A percentile compares a stretch with the other conserved stretches of the same genome.
These are phyloP conservation scores for Propsilocerus akamusi DNA, from an alignment of 1,140 invertebrate genomes.

Conservation along the genomic window DNA sequence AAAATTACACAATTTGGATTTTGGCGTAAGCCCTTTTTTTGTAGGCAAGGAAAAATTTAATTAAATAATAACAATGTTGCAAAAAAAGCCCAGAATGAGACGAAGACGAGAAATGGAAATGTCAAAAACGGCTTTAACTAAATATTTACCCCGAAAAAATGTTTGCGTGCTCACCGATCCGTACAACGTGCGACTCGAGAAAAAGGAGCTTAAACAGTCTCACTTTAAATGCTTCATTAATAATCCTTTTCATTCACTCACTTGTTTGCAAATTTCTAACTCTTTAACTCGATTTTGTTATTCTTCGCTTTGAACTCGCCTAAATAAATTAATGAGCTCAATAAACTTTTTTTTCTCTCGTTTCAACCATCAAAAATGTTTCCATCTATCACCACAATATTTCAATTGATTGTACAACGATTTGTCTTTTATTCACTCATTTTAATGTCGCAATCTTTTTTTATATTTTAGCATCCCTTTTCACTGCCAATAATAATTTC, in stretches of 20 bases:
- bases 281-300: too few species aligned
- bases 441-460: too few species aligned
- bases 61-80: not conserved
- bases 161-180: not conserved
- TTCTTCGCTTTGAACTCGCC: not conserved
- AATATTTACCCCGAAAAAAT: slow-evolving; percentile 1
- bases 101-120: not conserved
- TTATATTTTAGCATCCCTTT: too few species aligned
- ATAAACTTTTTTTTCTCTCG: not conserved
- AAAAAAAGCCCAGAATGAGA: not conserved
- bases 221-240: slow-evolving; percentile 3
- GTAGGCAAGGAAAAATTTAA: not conserved
- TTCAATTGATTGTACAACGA: too few species aligned
- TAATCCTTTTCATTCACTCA: not conserved
- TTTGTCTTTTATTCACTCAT: too few species aligned
- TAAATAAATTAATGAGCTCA: not conserved
- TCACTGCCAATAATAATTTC: too few species aligned
- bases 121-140: too few species aligned
- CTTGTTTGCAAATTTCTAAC: not conserved
- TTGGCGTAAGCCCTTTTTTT: too few species aligned
- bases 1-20: too few species aligned
- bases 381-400: too few species aligned
- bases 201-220: slow-evolving; percentile 2
- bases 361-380: too few species aligned
- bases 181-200: too few species aligned